Percentiles rank a stretch among this genome's conserved stretches.
Evolutionary conservation across 1,140 invertebrate genomes (phyloP).

Genomic region (Drosophila erecta): DNA sequence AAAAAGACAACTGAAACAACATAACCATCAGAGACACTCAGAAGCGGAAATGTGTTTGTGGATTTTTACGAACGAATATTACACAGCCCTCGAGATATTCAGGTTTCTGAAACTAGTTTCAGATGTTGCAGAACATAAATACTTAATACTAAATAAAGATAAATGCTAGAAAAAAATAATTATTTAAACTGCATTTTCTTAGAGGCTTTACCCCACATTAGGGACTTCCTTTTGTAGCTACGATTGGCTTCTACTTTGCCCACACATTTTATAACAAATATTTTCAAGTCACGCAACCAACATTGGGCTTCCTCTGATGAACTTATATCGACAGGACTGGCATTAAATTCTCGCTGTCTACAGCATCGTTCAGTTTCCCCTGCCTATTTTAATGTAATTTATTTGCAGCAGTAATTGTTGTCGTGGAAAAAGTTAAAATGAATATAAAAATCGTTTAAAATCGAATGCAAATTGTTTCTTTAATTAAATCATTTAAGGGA

Average conservation of each 20-base stretch:
- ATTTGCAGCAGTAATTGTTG: slow-evolving; percentile 73
- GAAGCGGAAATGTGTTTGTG: slow-evolving; percentile 10
- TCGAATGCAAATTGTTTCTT: slow-evolving; percentile 76
- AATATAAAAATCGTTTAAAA: slow-evolving; percentile 41
- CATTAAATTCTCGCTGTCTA: slow-evolving; percentile 51
- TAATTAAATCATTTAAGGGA: slow-evolving; percentile 75
- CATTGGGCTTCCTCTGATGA: slow-evolving; percentile 50
- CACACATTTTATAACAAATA: slow-evolving; percentile 39
- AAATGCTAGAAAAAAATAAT: too few relatives aligned
- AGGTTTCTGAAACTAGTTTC: neutral
- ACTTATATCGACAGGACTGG: slow-evolving; percentile 74
- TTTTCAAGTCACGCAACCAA: slow-evolving; percentile 39
- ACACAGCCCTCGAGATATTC: slow-evolving; percentile 15
- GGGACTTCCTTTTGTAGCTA: neutral
- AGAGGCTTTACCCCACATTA: too few relatives aligned
- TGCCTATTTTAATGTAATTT: slow-evolving; percentile 80
- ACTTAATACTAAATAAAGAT: too few relatives aligned
- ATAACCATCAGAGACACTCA: slow-evolving; percentile 27
- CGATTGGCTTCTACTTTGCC: neutral
- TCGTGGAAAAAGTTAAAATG: slow-evolving; percentile 28
- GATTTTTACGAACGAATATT: slow-evolving; percentile 13
- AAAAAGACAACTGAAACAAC: slow-evolving; percentile 60
- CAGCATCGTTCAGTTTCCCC: slow-evolving; percentile 24
- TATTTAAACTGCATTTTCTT: too few relatives aligned
- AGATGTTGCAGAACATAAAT: too few relatives aligned